Evolutionary conservation across 1,140 invertebrate species (phyloP).

Genomic region (Nephila pilipes): DNA sequence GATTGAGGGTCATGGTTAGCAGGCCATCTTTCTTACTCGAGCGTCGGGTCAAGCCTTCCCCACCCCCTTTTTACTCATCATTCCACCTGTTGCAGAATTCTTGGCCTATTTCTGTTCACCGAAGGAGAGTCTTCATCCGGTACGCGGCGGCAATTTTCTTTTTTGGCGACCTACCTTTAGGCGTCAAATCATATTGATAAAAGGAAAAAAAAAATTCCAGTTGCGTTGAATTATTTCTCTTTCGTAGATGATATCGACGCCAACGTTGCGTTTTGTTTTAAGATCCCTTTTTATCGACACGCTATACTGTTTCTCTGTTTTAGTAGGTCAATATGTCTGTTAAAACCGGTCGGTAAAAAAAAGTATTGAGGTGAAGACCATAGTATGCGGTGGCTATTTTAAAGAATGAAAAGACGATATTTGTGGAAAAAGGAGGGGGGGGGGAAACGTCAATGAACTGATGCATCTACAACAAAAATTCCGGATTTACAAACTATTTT

Average conservation of each 20-base stretch:
- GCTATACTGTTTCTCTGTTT: background rate
- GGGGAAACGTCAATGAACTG: background rate
- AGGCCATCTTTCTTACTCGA: conserved; percentile 61
- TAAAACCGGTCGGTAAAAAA: background rate
- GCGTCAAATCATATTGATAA: background rate
- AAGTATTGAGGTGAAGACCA: background rate
- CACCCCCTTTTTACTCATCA: conserved; percentile 48
- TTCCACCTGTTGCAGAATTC: conserved; percentile 28
- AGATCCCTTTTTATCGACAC: background rate
- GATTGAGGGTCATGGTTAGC: conserved; percentile 75
- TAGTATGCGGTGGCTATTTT: background rate
- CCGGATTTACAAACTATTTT: background rate
- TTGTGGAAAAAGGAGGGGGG: background rate
- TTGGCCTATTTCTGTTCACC: conserved; percentile 40
- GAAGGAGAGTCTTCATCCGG: conserved; percentile 30
- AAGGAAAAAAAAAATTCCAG: background rate
- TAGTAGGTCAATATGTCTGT: conserved; percentile 5
- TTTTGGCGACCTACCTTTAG: conserved; percentile 24
- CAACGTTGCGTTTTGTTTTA: background rate
- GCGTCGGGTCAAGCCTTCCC: conserved; percentile 62
- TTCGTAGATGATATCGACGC: background rate
- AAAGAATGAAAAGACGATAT: background rate
- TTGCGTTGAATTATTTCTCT: background rate
- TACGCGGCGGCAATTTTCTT: conserved; percentile 17
- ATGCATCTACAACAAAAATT: background rate